phyloP scores from a whole-genome alignment of 2,797 vertebrate genomes.

The Adrianichthys oophorus region DNA sequence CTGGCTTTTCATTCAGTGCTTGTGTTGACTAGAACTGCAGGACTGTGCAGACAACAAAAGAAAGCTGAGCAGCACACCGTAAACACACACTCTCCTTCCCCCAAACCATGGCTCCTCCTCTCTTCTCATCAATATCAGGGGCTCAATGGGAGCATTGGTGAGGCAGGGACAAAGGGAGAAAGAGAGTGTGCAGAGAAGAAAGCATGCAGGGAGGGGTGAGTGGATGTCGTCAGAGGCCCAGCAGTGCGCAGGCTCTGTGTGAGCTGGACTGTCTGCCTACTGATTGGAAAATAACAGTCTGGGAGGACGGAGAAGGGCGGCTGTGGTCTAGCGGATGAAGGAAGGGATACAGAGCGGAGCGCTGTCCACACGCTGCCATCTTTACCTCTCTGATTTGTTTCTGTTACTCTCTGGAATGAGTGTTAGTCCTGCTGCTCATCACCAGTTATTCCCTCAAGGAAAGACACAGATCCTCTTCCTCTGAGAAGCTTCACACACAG shows the following conservation, averaged over 20 bases:
- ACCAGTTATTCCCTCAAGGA: constrained; percentile 47
- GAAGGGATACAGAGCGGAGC: constrained; percentile 44
- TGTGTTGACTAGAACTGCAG: not conserved
- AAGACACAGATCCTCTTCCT: constrained; percentile 48
- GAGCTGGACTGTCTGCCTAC: constrained; percentile 68
- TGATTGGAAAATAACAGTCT: constrained; percentile 75
- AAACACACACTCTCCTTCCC: constrained; percentile 34
- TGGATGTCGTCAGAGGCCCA: constrained; percentile 66
- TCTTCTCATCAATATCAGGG: constrained; percentile 68
- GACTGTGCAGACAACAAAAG: constrained; percentile 8
- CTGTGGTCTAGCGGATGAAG: constrained; percentile 52
- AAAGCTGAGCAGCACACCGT: constrained; percentile 13
- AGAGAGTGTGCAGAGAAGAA: constrained; percentile 27
- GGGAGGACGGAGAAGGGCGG: constrained; percentile 61
- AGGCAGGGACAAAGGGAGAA: constrained; percentile 49
- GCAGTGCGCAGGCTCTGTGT: constrained; percentile 71
- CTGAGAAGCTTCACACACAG: constrained; percentile 46
- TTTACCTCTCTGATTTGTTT: constrained; percentile 21
- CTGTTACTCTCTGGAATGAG: constrained; percentile 58
- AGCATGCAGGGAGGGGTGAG: constrained; percentile 22
- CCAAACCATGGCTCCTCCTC: constrained; percentile 19
- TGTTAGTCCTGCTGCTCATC: constrained; percentile 38
- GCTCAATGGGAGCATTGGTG: constrained; percentile 32
- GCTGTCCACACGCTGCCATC: constrained; percentile 36
- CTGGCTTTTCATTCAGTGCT: no score